Conservation (phyloP, 2,797 vertebrate genomes). For the Lepilemur ruficaudatus region DNA sequence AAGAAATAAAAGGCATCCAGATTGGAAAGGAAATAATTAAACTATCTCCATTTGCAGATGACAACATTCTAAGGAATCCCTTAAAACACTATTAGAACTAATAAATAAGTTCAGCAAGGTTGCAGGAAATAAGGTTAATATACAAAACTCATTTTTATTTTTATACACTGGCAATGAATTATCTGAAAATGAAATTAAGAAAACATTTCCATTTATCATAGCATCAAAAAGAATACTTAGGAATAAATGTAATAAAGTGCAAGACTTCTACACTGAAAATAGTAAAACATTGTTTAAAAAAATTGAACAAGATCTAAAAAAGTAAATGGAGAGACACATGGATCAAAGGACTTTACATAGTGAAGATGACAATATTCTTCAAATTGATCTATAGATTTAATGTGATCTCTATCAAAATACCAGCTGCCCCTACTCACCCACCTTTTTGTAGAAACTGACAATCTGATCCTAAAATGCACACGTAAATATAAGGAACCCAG, state of each 20-base stretch:
- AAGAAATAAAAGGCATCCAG: neutral
- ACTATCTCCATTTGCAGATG: neutral
- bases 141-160: neutral
- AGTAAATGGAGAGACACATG: neutral
- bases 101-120: neutral
- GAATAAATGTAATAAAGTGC: neutral
- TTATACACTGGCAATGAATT: neutral
- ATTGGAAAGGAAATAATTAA: constrained; percentile 12
- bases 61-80: neutral
- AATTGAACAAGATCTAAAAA: neutral
- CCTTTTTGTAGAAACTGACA: neutral
- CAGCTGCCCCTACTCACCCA: neutral
- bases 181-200: neutral
- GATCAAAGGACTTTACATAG: neutral
- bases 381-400: neutral
- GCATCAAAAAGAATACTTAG: neutral
- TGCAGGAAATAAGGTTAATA: neutral
- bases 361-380: neutral
- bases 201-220: neutral
- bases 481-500: neutral
- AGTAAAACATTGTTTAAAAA: neutral
- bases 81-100: neutral
- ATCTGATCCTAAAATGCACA: neutral
- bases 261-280: neutral
- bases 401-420: neutral